Base-by-base conservation (phyloP, 1,140 invertebrate species). In the Apis cerana region DNA sequence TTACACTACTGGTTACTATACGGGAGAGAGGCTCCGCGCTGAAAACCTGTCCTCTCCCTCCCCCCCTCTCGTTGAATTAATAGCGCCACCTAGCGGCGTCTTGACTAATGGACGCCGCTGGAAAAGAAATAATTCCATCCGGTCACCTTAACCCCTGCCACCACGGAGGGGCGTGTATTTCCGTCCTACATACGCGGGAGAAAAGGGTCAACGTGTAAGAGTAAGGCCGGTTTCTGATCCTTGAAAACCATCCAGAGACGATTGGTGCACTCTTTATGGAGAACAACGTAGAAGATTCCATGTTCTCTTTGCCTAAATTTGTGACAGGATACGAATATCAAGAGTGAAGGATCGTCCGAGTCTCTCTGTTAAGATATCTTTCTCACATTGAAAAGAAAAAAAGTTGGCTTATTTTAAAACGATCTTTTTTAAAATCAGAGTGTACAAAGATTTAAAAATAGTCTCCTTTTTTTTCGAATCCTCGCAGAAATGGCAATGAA, bases 111-210 rank as follows among this genome's bases (percentile, higher is more conserved):
- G 43, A n/a, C n/a, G 33, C 12, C 15, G 12, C 33, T 75, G 56
- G 78, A 82, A 86, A 86, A 85, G 62, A 86, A 82, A 62, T 74
- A 43, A 61, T 75, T 23, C 23, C 65, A 15, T 27, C 50, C 21
- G 23, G 50, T 52, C 68, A 80, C 69, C 27, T 64, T 72, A 52
- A 64, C 61, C 78, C 70, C 65, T 74, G 27, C 48, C 12, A 13
- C 13, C 54, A 21, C 17, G 3, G n/a, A 50, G 11, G 48, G 77
- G 69, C 27, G 59, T 64, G 50, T 21, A 21, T 61, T 52, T 17
- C 17, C 78, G 50, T 43, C 50, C 59, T 21, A 74, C 13, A 43
- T 80, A 27, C 54, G 43, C 19, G n/a, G 58, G 54, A 59, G 33
- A 59, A 50, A 43, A 69, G 52, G 65, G 52, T 78, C 76, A 59